Percentiles rank a stretch among this genome's conserved stretches.
These are phyloP conservation scores for Drosophila tristis DNA, from an alignment of 1,140 invertebrate species.

Conservation along the genomic window DNA sequence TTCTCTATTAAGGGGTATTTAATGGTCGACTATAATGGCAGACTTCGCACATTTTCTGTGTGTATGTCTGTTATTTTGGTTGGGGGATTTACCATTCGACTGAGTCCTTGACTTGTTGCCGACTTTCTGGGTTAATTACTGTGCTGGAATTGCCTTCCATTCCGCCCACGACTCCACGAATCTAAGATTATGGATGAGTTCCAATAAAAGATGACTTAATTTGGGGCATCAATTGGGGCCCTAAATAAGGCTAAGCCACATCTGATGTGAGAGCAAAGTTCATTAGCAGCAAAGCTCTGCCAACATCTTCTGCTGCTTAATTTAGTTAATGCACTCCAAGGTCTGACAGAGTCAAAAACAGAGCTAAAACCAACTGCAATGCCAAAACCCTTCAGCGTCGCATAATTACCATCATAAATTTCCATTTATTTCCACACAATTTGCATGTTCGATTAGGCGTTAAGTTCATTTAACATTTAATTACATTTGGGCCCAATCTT, in stretches of 20 bases:
- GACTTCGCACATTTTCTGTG: neutral
- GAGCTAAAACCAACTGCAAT: constrained; percentile 2
- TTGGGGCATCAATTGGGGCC: constrained; percentile 15
- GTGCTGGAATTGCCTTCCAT: constrained; percentile 19
- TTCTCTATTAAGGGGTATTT: too few species aligned
- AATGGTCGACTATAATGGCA: too few species aligned
- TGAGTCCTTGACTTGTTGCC: constrained; percentile 48
- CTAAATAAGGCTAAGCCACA: neutral
- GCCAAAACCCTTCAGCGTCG: neutral
- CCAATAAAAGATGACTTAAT: constrained; percentile 34
- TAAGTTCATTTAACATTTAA: constrained; percentile 16
- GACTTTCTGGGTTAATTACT: constrained; percentile 37
- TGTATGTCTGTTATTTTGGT: constrained; percentile 22
- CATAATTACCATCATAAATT: constrained; percentile 20
- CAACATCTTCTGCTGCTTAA: constrained; percentile 16
- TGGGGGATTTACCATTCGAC: constrained; percentile 29
- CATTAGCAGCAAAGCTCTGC: neutral
- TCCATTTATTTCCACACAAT: constrained; percentile 26
- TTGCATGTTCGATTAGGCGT: constrained; percentile 25
- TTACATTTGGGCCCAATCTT: constrained; percentile 23
- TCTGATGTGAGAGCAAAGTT: too few species aligned
- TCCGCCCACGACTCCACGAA: too few species aligned
- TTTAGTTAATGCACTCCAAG: constrained; percentile 14
- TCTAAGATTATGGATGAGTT: constrained; percentile 10
- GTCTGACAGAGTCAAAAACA: constrained; percentile 1